Evolutionary conservation across 2,888 invertebrate genomes (phyloP), one percentile per base, ranked within the genome.

Genomic region (Selenia dentaria): DNA sequence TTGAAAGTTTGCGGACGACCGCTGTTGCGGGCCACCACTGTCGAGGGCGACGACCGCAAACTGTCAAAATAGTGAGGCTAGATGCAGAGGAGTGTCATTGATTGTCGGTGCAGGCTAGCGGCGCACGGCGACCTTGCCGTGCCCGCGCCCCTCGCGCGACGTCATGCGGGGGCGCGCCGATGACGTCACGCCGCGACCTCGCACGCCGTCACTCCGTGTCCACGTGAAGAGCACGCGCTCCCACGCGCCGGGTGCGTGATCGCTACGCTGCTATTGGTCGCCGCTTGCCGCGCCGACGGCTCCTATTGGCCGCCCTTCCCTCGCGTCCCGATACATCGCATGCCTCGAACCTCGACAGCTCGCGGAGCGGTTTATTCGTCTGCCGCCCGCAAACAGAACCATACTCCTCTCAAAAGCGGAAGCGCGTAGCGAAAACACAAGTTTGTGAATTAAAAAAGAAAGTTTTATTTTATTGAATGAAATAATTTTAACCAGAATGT

Each of bases 181-280:
- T 92, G 92, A 92, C 92, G 92, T 91, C 91, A 92, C 83, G 72
- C 79, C 75, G 81, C 92, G 92, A 92, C 84, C 90, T 81, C 83
- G 74, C 67, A 67, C 62, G 74, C 79, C 84, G 93, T 93, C 95
- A 95, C 93, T 92, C 94, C 84, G 83, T 83, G 94, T 92, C 92
- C 96, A 96, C 96, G 96, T 96, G 96, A 95, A 95, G 93, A 94
- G 77, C 94, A 93, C 93, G 93, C 93, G 87, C 83, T 80, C 93
- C 92, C 96, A 96, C 94, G 96, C 95, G 92, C 89, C 82, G 83
- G 86, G 87, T 92, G 95, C 93, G 93, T 96, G 96, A 93, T 92
- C 92, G 75, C 74, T 57, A 37, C 51, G 37, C 68, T 59, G 69
- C 73, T 74, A 95, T 95, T 95, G 94, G 95, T 67, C 74, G 71